Conservation (phyloP, 2,888 invertebrate genomes). For the Heliconius hortense region DNA sequence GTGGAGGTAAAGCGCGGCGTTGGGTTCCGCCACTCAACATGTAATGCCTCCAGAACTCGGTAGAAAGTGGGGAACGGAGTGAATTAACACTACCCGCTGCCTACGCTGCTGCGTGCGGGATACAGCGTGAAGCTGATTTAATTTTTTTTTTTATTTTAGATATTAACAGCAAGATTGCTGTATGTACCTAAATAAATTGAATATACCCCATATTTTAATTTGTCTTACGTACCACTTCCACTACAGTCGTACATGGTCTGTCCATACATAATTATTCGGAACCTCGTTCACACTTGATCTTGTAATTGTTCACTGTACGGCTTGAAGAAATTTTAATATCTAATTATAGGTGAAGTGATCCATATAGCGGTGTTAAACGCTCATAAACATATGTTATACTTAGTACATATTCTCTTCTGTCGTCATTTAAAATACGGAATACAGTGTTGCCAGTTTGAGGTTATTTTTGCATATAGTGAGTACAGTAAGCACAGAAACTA, state of each 20-base stretch:
- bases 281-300: conserved; percentile 42
- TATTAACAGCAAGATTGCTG: no score
- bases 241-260: conserved; percentile 26
- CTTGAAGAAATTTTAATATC: conserved; percentile 35
- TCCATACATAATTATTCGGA: conserved; percentile 52
- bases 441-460: not conserved
- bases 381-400: not conserved
- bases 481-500: not conserved
- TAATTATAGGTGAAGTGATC: conserved; percentile 28
- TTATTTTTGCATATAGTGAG: not conserved
- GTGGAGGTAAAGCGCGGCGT: no score
- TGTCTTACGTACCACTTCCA: conserved; percentile 11
- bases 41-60: no score
- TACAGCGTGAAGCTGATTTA: no score
- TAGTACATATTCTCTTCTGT: not conserved
- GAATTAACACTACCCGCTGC: no score
- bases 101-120: no score
- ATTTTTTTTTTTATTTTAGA: no score
- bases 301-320: conserved; percentile 30
- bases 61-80: no score
- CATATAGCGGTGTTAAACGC: conserved; percentile 11
- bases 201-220: not conserved
- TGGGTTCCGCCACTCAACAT: no score
- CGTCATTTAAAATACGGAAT: not conserved
- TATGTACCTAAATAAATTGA: not conserved